phyloP scores from a whole-genome alignment of 1,140 invertebrate genomes.

The Neodiprion lecontei region DNA sequence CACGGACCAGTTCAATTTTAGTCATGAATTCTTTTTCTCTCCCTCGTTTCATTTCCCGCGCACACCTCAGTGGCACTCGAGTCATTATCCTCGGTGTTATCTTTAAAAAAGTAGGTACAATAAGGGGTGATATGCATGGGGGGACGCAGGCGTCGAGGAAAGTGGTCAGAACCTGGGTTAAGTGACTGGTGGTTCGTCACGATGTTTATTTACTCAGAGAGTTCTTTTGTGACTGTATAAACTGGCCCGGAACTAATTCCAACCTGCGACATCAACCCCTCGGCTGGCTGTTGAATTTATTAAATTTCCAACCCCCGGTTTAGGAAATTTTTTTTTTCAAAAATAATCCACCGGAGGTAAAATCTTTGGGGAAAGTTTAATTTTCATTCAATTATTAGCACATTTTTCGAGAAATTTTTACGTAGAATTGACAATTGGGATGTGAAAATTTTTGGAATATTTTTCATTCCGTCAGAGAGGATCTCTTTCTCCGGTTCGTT shows the following conservation, averaged over 20 bases:
- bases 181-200: constrained; percentile 63
- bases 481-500: too few species aligned
- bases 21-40: constrained; percentile 46
- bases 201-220: constrained; percentile 61
- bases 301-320: constrained; percentile 11
- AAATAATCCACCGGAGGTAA: background rate
- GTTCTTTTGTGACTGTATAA: constrained; percentile 11
- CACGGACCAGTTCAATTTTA: constrained; percentile 38
- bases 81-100: constrained; percentile 24
- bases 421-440: too few species aligned
- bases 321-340: background rate
- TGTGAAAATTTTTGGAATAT: too few species aligned
- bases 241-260: constrained; percentile 20
- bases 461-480: too few species aligned
- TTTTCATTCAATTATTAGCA: too few species aligned
- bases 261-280: background rate
- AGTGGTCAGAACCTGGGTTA: constrained; percentile 47
- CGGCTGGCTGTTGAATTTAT: constrained; percentile 10
- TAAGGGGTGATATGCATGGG: too few species aligned
- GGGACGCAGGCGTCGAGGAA: constrained; percentile 10
- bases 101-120: background rate
- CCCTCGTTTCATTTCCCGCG: constrained; percentile 26
- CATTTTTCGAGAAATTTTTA: too few species aligned
- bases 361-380: background rate
- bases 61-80: constrained; percentile 13